Percentiles rank a stretch among this genome's conserved stretches.
phyloP scores from a whole-genome alignment of 2,888 invertebrate genomes.

The Morpho deidamia region DNA sequence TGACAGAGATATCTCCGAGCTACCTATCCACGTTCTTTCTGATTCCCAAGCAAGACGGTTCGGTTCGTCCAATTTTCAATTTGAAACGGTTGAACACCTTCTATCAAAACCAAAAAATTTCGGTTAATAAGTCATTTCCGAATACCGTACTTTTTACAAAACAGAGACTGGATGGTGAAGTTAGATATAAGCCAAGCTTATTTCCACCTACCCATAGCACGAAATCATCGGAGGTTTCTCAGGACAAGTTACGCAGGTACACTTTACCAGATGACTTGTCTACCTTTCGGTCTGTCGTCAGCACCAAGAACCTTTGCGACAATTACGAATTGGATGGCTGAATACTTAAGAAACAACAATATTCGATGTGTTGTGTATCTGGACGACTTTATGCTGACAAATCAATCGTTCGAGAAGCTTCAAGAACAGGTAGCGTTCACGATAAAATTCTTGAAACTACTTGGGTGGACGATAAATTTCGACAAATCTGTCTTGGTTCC shows the following conservation, averaged over 20 bases:
- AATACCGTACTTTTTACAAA: constrained; percentile 22
- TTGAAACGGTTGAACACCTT: constrained; percentile 19
- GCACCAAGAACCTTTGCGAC: constrained; percentile 22
- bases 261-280: constrained; percentile 22
- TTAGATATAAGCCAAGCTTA: constrained; percentile 25
- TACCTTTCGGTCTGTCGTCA: constrained; percentile 23
- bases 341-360: constrained; percentile 10
- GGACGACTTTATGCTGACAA: too few species aligned
- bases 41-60: constrained; percentile 18
- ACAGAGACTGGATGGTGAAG: constrained; percentile 22
- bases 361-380: too few species aligned
- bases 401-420: too few species aligned
- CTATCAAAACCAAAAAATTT: constrained; percentile 13
- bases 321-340: constrained; percentile 23
- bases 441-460: too few species aligned
- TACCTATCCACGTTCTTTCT: constrained; percentile 22
- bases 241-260: constrained; percentile 11
- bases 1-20: constrained; percentile 11
- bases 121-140: constrained; percentile 18
- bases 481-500: not conserved
- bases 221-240: constrained; percentile 21
- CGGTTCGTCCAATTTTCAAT: constrained; percentile 18
- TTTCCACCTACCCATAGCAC: constrained; percentile 21
- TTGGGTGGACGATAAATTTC: too few species aligned
- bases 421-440: too few species aligned